Evolutionary conservation across 2,888 invertebrate species (phyloP).

Genomic region (Pachydiplax longipennis): DNA sequence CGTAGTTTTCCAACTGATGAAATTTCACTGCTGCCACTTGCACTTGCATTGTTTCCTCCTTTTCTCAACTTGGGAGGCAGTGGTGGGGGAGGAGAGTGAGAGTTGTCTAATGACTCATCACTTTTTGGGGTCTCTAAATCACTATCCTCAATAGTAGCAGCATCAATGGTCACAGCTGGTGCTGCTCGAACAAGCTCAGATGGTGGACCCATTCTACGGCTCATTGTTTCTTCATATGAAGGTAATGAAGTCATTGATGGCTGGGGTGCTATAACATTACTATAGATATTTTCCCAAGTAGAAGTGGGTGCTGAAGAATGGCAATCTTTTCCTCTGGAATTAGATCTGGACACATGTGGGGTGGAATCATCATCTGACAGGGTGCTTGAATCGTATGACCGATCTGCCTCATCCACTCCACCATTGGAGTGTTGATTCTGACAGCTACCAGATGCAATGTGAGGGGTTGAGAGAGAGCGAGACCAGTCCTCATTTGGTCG

Average conservation of each 20-base stretch:
- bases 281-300: constrained; percentile 52
- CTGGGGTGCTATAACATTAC: constrained; percentile 46
- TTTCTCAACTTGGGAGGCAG: constrained; percentile 65
- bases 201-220: constrained; percentile 45
- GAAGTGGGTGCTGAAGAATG: constrained; percentile 53
- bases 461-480: constrained; percentile 54
- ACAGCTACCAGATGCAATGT: constrained; percentile 51
- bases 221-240: constrained; percentile 55
- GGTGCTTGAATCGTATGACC: constrained; percentile 60
- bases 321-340: constrained; percentile 60
- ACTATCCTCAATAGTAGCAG: constrained; percentile 49
- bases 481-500: constrained; percentile 48
- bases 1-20: constrained; percentile 59
- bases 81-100: constrained; percentile 62
- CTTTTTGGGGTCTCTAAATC: constrained; percentile 36
- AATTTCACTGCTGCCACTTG: constrained; percentile 52
- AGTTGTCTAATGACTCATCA: not conserved
- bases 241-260: constrained; percentile 51
- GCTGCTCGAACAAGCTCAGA: constrained; percentile 52
- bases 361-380: constrained; percentile 62
- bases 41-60: not conserved
- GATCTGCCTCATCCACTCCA: constrained; percentile 54
- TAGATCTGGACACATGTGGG: constrained; percentile 60
- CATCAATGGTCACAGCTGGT: constrained; percentile 52
- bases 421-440: not conserved